Evolutionary conservation across 2,888 invertebrate species (phyloP), one percentile per base, ranked within the genome.

Genomic region (Hyalella azteca): DNA sequence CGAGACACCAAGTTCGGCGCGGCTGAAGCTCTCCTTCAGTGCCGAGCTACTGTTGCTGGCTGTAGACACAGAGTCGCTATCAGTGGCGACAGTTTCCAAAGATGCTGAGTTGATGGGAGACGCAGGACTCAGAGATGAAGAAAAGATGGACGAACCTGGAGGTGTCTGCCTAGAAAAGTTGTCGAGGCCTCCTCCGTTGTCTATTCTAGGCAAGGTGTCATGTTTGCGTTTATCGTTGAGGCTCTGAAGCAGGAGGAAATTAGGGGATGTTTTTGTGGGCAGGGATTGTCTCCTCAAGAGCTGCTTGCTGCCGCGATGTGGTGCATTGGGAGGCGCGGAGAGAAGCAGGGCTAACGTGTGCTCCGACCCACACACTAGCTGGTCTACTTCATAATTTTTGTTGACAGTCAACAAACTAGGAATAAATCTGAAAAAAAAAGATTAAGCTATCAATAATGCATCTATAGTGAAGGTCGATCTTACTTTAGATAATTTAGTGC

Each of bases 291-390:
- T 66, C 36, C 66, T 66, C 36, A 66, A 36, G 3, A 66, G 66
- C 66, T 66, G 66, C 1, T 22, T 66, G 36, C 36, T 36, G 36
- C 39, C 66, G n/a, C 66, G 7, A 9, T 15, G 45, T n/a, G 45
- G 75, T 1, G 26, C 41, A 1, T 40, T 29, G 45, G 40, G n/a
- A 22, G 41, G 19, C 11, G 73, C 73, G 9, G 73, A 39, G 4
- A 54, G 79, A 15, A 78, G 86, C 84, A 93, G 88, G 82, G 93
- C 92, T 85, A 95, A 87, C 66, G 92, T 93, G 86, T 95, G 95
- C 86, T 95, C 95, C 0, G 95, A 93, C 1, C 95, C 95, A 85
- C 93, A 88, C 84, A 91, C 90, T 81, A 93, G 87, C 87, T 92
- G 90, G 36, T 66, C 66, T 19, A 85, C 88, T 87, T 3, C 92